Evolutionary conservation across 2,888 invertebrate species (phyloP).

Genomic region (Therioaphis trifolii): DNA sequence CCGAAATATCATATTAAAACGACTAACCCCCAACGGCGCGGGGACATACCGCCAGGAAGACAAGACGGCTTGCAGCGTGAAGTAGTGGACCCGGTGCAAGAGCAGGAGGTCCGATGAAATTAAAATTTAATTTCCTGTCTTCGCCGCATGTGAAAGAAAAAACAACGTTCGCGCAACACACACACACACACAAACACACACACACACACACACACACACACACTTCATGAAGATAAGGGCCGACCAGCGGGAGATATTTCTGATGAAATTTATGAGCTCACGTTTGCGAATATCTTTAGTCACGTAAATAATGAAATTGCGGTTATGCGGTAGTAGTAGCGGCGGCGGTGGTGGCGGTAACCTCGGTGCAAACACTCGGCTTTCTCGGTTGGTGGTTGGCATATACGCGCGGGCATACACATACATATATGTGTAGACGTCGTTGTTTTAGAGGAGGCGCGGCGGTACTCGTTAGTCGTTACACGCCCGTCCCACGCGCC

Average conservation of each 20-base stretch:
- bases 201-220: not conserved
- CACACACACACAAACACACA: not conserved
- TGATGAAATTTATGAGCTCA: constrained; percentile 51
- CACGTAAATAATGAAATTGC: constrained; percentile 50
- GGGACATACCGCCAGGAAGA: no score
- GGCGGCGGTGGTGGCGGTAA: not conserved
- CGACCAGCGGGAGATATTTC: constrained; percentile 52
- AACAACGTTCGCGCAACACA: no score
- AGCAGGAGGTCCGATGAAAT: constrained; percentile 14
- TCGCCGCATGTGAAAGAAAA: not conserved
- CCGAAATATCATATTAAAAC: constrained; percentile 36
- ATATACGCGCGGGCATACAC: not conserved
- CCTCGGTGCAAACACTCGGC: constrained; percentile 7
- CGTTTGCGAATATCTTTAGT: constrained; percentile 47
- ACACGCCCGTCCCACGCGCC: not conserved
- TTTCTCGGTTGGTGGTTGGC: not conserved
- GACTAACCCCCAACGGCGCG: constrained; percentile 26
- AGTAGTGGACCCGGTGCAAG: not conserved
- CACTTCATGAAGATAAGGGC: constrained; percentile 19
- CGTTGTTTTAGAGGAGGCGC: not conserved
- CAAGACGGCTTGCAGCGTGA: not conserved
- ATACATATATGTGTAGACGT: not conserved
- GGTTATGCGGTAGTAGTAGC: not conserved
- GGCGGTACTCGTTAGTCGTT: not conserved
- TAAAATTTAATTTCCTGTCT: constrained; percentile 56